A percentile compares a stretch with the other conserved stretches of the same genome.
These are phyloP conservation scores for Plectrocnemia conspersa DNA, from an alignment of 1,140 invertebrate genomes.

Conservation along the genomic window DNA sequence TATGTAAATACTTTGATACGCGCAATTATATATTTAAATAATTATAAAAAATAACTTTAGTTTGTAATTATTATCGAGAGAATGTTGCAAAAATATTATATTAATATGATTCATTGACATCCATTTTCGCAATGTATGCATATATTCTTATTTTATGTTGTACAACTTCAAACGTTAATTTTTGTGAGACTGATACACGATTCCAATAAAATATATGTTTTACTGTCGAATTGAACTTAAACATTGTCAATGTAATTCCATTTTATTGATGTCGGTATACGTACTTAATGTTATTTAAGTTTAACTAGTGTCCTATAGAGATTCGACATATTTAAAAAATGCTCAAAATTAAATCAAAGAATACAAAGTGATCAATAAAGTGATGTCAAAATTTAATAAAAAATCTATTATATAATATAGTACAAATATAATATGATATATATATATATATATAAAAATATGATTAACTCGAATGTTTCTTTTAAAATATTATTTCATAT, in stretches of 20 bases:
- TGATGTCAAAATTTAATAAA: constrained; percentile 8
- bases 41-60: too few species aligned
- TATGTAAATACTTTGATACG: constrained; percentile 21
- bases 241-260: constrained; percentile 13
- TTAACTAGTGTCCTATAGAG: constrained; percentile 15
- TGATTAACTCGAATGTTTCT: too few species aligned
- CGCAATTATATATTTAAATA: constrained; percentile 31
- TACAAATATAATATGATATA: background rate
- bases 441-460: too few species aligned
- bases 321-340: constrained; percentile 15
- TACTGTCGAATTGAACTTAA: background rate
- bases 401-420: background rate
- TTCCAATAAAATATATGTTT: constrained; percentile 24
- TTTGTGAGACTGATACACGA: constrained; percentile 33
- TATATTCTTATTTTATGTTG: constrained; percentile 8
- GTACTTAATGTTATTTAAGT: constrained; percentile 30
- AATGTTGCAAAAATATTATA: too few species aligned
- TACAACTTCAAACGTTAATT: constrained; percentile 23
- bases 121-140: background rate
- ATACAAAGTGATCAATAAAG: constrained; percentile 3
- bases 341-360: constrained; percentile 16
- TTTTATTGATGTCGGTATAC: constrained; percentile 26
- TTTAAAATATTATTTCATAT: too few species aligned
- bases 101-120: background rate
- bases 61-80: too few species aligned